phyloP scores from a whole-genome alignment of 2,888 invertebrate genomes.

The Polyommatus icarus region DNA sequence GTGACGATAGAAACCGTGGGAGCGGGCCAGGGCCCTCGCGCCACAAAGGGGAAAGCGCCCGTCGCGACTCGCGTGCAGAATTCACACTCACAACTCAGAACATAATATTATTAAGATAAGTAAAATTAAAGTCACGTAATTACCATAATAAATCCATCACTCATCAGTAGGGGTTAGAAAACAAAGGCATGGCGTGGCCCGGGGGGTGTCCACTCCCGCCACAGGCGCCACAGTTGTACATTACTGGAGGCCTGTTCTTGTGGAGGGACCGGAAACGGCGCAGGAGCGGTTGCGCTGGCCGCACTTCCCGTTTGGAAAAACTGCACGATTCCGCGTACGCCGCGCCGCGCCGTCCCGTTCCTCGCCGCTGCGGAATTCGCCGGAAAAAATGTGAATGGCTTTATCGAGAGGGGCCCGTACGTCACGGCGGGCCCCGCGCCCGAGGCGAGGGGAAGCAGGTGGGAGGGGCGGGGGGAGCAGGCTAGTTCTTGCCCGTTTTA shows the following conservation, averaged over 20 bases:
- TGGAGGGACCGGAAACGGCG: not conserved
- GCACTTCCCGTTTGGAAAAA: conserved; percentile 9
- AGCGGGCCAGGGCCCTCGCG: not conserved
- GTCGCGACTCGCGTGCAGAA: not conserved
- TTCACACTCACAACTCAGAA: not conserved
- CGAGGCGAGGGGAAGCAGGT: not conserved
- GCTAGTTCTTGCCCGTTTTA: conserved; percentile 31
- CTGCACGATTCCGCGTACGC: not conserved
- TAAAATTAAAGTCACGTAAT: not conserved
- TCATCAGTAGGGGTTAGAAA: not conserved
- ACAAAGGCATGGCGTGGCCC: no score
- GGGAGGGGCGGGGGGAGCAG: not conserved
- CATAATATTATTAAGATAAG: not conserved
- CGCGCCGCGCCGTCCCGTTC: conserved; percentile 4
- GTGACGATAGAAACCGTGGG: conserved; percentile 15
- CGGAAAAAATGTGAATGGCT: conserved; percentile 22
- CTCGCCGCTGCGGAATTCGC: not conserved
- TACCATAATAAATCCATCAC: not conserved
- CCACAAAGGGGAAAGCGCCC: not conserved
- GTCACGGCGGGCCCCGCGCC: not conserved
- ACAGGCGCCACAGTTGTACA: not conserved
- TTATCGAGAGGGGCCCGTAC: conserved; percentile 24
- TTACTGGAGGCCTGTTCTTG: not conserved
- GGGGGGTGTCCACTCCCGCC: no score
- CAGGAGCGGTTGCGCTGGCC: not conserved